These are phyloP conservation scores for Heliconius cydno DNA, from an alignment of 2,888 invertebrate species.

Conservation along the genomic window DNA sequence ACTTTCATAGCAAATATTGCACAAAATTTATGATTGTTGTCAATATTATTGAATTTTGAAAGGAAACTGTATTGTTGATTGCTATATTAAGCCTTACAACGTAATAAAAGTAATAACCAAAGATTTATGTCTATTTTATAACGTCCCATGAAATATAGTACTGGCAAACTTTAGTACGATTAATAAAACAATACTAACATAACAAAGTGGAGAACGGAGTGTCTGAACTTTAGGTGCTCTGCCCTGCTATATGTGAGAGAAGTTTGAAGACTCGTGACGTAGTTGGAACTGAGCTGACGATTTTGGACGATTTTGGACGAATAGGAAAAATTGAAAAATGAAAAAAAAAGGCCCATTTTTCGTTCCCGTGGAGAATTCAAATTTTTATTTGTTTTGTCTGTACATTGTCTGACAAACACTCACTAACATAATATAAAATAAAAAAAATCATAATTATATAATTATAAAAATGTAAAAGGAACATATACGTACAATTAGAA, in stretches of 20 bases:
- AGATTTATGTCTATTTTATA: constrained; percentile 16
- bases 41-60: constrained; percentile 20
- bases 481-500: background rate
- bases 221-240: background rate
- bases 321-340: no score
- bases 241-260: background rate
- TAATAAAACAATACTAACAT: background rate
- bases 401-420: no score
- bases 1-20: background rate
- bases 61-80: constrained; percentile 14
- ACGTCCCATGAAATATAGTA: background rate
- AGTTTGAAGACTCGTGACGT: background rate
- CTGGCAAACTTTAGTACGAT: background rate
- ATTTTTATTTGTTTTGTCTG: no score
- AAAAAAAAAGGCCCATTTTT: no score
- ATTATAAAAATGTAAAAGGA: no score
- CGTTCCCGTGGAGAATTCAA: no score
- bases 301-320: no score
- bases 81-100: constrained; percentile 12
- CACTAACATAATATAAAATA: background rate
- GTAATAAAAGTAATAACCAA: background rate
- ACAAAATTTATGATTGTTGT: constrained; percentile 16
- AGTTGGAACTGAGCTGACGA: no score
- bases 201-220: background rate
- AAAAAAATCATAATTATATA: background rate